Evolutionary conservation across 2,113 vertebrate species (phyloP).

Genomic region (Felis chaus): DNA sequence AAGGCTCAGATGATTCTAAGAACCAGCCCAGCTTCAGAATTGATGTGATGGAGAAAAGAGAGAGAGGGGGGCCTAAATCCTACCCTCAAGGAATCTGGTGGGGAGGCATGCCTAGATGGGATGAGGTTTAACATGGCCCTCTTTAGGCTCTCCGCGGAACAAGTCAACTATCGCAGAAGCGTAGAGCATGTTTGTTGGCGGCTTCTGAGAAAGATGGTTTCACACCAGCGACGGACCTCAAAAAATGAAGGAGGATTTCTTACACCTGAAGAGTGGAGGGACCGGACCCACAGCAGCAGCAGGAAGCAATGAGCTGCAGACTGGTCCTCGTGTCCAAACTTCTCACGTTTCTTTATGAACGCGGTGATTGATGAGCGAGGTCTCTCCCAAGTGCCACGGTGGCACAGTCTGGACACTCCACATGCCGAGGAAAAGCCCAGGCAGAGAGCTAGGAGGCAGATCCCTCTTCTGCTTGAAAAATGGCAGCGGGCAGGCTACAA

Average conservation of each 20-base stretch:
- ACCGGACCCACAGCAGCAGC: neutral
- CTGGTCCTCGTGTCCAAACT: neutral
- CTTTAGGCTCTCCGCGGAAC: neutral
- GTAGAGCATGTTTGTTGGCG: neutral
- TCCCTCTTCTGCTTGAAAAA: neutral
- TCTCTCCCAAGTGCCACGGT: neutral
- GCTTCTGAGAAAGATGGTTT: neutral
- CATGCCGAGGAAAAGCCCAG: neutral
- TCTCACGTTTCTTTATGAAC: neutral
- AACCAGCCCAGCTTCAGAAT: neutral
- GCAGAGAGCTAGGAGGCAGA: neutral
- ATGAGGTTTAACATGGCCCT: neutral
- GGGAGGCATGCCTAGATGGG: neutral
- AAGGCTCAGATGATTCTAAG: neutral
- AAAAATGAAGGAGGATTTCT: neutral
- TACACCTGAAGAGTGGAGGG: neutral
- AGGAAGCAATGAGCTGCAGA: neutral
- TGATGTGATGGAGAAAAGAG: neutral
- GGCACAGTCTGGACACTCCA: neutral
- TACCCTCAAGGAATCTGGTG: neutral
- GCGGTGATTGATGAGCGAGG: neutral
- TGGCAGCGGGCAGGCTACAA: neutral
- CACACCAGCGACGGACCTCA: neutral
- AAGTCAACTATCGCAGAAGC: neutral
- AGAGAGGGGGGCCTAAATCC: neutral